A percentile compares a stretch with the other conserved stretches of the same genome.
Evolutionary conservation across 1,140 invertebrate genomes (phyloP).

Genomic region (Geopemphigus sp.): DNA sequence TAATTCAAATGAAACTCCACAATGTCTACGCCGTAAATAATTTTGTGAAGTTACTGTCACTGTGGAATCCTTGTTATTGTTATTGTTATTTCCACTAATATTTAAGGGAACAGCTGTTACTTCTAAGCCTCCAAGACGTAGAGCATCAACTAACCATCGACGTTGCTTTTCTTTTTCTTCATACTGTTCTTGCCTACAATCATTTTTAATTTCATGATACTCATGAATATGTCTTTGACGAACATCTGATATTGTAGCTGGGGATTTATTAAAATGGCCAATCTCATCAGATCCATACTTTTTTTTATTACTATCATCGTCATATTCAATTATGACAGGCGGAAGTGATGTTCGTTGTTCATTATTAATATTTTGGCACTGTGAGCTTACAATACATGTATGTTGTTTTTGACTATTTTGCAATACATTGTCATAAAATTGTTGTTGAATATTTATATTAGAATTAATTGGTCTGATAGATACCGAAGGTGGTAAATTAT

Average conservation of each 20-base stretch:
- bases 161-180: conserved; percentile 13
- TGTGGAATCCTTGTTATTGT: neutral
- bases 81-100: conserved; percentile 51
- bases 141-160: conserved; percentile 67
- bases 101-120: conserved; percentile 63
- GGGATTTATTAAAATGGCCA: neutral
- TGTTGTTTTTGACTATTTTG: conserved; percentile 19
- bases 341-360: neutral
- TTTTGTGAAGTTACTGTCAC: neutral
- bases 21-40: neutral
- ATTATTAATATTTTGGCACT: neutral
- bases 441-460: neutral
- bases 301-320: neutral
- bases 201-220: neutral
- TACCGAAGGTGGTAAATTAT: conserved; percentile 8
- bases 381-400: neutral
- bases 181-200: neutral
- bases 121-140: conserved; percentile 70
- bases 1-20: conserved; percentile 1
- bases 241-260: no score
- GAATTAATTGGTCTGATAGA: neutral
- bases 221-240: neutral
- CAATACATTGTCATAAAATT: neutral
- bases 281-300: conserved; percentile 20
- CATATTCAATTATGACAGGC: conserved; percentile 20